phyloP scores from a whole-genome alignment of 2,888 invertebrate species.

The Caenorhabditis sp. region DNA sequence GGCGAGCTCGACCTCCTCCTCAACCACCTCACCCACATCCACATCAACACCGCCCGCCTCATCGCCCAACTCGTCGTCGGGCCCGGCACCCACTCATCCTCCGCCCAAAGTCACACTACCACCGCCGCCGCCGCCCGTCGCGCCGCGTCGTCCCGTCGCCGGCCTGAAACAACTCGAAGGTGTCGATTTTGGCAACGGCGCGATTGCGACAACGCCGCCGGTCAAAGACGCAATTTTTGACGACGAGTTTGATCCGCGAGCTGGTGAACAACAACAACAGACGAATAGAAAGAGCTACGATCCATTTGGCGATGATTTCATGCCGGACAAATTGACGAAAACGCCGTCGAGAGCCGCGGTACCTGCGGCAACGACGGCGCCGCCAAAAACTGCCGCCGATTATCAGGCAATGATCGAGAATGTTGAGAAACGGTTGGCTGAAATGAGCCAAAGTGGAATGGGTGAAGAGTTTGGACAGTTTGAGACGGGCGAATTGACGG shows the following conservation, averaged over 20 bases:
- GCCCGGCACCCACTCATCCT: slow-evolving; percentile 40
- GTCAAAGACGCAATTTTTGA: slow-evolving; percentile 60
- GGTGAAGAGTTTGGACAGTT: slow-evolving; percentile 33
- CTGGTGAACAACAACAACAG: slow-evolving; percentile 78
- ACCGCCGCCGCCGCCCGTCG: slow-evolving; percentile 47
- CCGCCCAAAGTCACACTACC: slow-evolving; percentile 30
- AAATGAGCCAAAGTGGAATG: not conserved
- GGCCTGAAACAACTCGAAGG: slow-evolving; percentile 19
- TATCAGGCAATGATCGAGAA: slow-evolving; percentile 57
- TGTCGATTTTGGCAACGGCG: slow-evolving; percentile 74
- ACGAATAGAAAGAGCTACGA: slow-evolving; percentile 14
- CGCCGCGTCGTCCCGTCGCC: slow-evolving; percentile 39
- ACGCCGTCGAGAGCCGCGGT: not conserved
- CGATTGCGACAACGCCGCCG: too few species aligned
- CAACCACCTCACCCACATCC: not conserved
- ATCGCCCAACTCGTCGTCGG: slow-evolving; percentile 12
- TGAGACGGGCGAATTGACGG: slow-evolving; percentile 38
- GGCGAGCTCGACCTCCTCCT: too few species aligned
- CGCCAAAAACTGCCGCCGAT: slow-evolving; percentile 49
- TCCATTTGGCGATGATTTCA: slow-evolving; percentile 51
- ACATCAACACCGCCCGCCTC: not conserved
- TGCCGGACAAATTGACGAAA: slow-evolving; percentile 19
- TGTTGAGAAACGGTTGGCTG: slow-evolving; percentile 46
- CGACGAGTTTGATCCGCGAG: slow-evolving; percentile 84
- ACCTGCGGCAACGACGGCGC: slow-evolving; percentile 7